These are phyloP conservation scores for Aspidapion aeneum DNA, from an alignment of 2,888 invertebrate species.

Conservation along the genomic window DNA sequence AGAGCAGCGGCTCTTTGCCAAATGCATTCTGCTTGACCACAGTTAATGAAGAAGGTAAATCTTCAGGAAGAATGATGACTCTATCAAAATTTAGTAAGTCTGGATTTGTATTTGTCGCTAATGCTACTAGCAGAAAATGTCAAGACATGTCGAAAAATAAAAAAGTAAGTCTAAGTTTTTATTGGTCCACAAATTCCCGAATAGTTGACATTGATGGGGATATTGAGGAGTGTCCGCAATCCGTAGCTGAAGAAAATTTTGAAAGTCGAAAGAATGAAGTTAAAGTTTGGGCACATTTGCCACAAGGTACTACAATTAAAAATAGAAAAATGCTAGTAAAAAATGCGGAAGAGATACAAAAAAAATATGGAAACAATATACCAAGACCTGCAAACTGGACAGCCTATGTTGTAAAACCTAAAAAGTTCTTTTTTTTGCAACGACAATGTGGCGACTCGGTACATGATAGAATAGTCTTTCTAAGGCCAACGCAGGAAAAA, in stretches of 20 bases:
- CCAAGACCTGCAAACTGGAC: not conserved
- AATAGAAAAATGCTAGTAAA: not conserved
- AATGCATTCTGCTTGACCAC: not conserved
- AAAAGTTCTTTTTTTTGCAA: not conserved
- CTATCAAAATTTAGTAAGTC: not conserved
- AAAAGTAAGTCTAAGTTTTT: not conserved
- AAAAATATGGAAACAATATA: not conserved
- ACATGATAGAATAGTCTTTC: not conserved
- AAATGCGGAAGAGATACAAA: not conserved
- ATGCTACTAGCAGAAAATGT: not conserved
- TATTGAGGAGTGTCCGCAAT: not conserved
- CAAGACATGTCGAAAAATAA: not conserved
- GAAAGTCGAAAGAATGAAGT: not conserved
- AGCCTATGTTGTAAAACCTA: not conserved
- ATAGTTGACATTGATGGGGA: not conserved
- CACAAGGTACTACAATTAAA: not conserved
- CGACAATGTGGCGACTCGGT: not conserved
- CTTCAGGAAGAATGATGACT: not conserved
- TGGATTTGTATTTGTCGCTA: not conserved
- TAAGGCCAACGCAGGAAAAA: not conserved
- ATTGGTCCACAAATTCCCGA: not conserved
- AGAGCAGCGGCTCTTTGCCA: not conserved
- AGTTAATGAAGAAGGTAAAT: not conserved
- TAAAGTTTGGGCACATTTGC: not conserved
- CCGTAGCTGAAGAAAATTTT: not conserved